Evolutionary conservation across 2,888 invertebrate genomes (phyloP), one percentile per base, ranked within the genome.

Genomic region (Andricus quercusramuli): DNA sequence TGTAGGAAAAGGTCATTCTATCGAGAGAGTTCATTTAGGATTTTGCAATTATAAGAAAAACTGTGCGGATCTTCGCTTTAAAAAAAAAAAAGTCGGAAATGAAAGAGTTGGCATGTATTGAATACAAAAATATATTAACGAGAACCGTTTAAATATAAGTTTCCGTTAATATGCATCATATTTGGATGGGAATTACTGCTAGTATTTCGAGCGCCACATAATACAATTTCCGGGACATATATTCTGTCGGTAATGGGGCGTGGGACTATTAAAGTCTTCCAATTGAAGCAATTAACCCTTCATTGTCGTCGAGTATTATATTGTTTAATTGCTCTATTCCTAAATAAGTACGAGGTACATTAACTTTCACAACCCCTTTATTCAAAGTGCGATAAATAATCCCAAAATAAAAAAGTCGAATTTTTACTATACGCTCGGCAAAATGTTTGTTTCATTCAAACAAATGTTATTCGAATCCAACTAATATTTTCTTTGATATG

Each of bases 251-350:
- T 68, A 68, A 68, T 47, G 68, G 25, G 47, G 44, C 68, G 47
- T 68, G 68, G 44, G 13, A 68, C 47, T 44, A 68, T 68, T 68
- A 47, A 41, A 47, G 44, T 68, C 44, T 68, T 68, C 47, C 68
- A 68, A 41, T 68, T 68, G 20, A 68, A 25, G 68, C 68, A 68
- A 68, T 68, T 47, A 68, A 22, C 47, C 22, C 15, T 25, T 47
- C 68, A 15, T 67, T 67, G 67, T 67, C 67, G 22, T 44, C 37
- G n/a, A 41, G 41, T 41, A 25, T 68, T 29, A 47, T 47, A 22
- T 47, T 47, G 15, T 47, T 68, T 37, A 37, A 37, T 37, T 37
- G 37, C 37, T 37, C 37, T 37, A 37, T 37, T 37, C 8, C 37
- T 37, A 37, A 37, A 37, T 37, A 37, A 9, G 37, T 9, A 37